phyloP scores from a whole-genome alignment of 2,888 invertebrate genomes.

The Rhogogaster chlorosoma region DNA sequence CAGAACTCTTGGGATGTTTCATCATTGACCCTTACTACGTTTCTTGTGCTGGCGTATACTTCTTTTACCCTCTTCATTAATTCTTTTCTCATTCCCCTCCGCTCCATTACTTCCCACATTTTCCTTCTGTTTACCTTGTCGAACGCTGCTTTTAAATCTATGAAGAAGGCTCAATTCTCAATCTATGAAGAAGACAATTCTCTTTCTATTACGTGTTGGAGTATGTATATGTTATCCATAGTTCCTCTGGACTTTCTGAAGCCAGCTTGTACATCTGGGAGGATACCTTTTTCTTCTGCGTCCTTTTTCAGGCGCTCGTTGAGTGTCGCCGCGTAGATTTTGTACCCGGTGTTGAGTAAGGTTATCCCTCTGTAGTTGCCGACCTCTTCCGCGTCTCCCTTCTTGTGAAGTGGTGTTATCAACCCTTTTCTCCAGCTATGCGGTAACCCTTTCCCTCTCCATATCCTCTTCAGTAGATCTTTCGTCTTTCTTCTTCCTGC shows the following conservation, averaged over 20 bases:
- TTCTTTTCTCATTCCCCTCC: not conserved
- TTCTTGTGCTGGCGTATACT: not conserved
- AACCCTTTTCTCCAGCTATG: not conserved
- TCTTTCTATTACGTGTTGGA: not conserved
- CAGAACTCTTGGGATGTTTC: not conserved
- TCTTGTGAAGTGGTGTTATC: not conserved
- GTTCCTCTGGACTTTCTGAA: not conserved
- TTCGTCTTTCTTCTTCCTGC: too few relatives aligned
- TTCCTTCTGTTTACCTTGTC: not conserved
- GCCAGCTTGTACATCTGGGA: not conserved
- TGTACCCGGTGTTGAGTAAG: not conserved
- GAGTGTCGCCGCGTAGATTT: not conserved
- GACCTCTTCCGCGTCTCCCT: not conserved
- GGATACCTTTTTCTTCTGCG: not conserved
- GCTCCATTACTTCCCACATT: not conserved
- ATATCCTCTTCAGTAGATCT: not conserved
- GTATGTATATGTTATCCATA: not conserved
- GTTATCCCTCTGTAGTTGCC: not conserved
- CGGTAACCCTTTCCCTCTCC: not conserved
- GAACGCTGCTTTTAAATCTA: constrained; percentile 39
- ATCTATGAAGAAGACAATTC: too few relatives aligned
- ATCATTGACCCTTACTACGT: not conserved
- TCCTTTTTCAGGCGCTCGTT: not conserved
- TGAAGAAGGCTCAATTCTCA: constrained; percentile 32
- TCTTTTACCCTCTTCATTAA: not conserved